phyloP scores from a whole-genome alignment of 2,113 vertebrate species.

The Mormyrus lacerda region DNA sequence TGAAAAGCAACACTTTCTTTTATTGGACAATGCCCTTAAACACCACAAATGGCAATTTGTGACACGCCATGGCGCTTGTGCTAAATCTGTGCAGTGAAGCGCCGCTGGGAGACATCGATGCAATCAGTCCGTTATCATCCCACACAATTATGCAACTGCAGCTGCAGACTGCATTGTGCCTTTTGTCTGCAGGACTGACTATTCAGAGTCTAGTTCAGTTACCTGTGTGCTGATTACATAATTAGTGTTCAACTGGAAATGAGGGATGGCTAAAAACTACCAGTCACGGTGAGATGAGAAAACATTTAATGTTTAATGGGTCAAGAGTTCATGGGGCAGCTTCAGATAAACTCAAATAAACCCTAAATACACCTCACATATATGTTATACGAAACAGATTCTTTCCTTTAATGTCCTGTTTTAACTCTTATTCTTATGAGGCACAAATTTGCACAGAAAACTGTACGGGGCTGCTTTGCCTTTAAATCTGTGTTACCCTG shows the following conservation, averaged over 20 bases:
- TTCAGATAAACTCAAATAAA: neutral
- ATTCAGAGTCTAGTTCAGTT: neutral
- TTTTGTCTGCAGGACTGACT: neutral
- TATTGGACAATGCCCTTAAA: neutral
- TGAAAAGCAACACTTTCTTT: neutral
- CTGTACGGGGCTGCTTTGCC: neutral
- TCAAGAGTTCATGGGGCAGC: constrained; percentile 1
- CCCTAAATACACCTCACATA: neutral
- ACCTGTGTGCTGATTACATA: neutral
- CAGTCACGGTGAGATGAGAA: neutral
- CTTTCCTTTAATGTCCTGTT: neutral
- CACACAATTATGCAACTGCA: neutral
- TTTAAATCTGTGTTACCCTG: constrained; percentile 49
- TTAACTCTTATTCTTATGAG: neutral
- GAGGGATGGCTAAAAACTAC: neutral
- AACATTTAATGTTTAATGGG: neutral
- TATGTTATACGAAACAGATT: neutral
- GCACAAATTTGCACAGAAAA: neutral
- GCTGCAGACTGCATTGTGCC: neutral
- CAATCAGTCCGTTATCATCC: neutral
- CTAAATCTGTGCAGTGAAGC: neutral
- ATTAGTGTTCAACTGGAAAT: neutral
- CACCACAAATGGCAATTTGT: neutral
- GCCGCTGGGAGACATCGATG: neutral
- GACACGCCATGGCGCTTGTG: neutral